Evolutionary conservation across 2,888 invertebrate species (phyloP).

Genomic region (Bellardia pandia): DNA sequence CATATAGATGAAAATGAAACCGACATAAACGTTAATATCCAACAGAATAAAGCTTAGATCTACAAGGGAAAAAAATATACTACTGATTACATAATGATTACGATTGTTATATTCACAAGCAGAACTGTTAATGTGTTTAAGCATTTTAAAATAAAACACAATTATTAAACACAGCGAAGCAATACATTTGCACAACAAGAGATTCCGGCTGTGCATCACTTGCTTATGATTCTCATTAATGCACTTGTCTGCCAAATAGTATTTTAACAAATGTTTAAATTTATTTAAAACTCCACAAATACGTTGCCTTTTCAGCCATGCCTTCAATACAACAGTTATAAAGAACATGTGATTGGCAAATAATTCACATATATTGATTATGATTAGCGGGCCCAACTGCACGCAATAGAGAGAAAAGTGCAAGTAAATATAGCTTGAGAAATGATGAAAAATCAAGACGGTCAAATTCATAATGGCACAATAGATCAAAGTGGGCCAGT

Average conservation of each 20-base stretch:
- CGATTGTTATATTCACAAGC: background rate
- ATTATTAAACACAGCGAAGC: conserved; percentile 11
- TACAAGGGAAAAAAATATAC: conserved; percentile 13
- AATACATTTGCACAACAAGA: conserved; percentile 22
- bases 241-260: background rate
- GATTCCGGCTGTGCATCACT: conserved; percentile 6
- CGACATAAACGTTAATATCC: conserved; percentile 54
- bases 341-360: background rate
- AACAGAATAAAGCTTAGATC: background rate
- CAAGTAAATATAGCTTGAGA: background rate
- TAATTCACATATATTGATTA: background rate
- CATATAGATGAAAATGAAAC: conserved; percentile 36
- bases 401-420: conserved; percentile 7
- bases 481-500: conserved; percentile 71
- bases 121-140: too few relatives aligned
- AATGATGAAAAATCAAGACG: conserved; percentile 65
- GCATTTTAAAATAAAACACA: background rate
- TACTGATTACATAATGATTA: background rate
- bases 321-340: background rate
- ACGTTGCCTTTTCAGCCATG: conserved; percentile 44
- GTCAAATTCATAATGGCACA: conserved; percentile 59
- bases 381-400: background rate
- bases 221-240: conserved; percentile 21
- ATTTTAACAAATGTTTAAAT: conserved; percentile 10
- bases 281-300: conserved; percentile 1